A percentile compares a stretch with the other conserved stretches of the same genome.
phyloP scores from a whole-genome alignment of 1,140 invertebrate genomes.

The Plutomurus gul region DNA sequence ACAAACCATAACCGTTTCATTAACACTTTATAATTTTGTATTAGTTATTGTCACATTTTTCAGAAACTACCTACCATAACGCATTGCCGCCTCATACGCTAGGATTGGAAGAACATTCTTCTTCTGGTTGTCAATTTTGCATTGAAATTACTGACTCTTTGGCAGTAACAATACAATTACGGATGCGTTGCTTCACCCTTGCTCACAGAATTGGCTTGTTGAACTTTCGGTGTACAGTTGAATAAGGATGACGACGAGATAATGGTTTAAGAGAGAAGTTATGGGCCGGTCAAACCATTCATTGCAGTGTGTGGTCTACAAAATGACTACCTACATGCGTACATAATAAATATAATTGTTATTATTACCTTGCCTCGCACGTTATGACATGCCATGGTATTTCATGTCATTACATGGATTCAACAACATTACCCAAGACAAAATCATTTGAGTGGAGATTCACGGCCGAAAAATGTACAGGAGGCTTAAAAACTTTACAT shows the following conservation, averaged over 20 bases:
- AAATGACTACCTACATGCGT: not conserved
- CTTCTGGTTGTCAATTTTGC: not conserved
- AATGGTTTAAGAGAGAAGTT: not conserved
- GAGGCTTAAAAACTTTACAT: too few relatives aligned
- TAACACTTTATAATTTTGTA: not conserved
- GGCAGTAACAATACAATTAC: not conserved
- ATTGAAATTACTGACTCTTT: not conserved
- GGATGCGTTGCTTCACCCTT: not conserved
- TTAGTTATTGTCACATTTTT: too few relatives aligned
- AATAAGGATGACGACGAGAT: not conserved
- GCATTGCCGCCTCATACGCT: not conserved
- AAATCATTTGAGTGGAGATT: not conserved
- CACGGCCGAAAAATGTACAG: not conserved
- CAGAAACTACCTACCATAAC: too few relatives aligned
- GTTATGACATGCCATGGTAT: conserved; percentile 31
- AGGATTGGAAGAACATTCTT: not conserved
- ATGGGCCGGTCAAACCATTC: not conserved
- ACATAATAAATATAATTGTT: conserved; percentile 32
- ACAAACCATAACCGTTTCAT: too few relatives aligned
- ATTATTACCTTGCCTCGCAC: conserved; percentile 29
- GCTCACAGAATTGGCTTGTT: not conserved
- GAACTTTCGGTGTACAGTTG: not conserved
- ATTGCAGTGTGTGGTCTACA: conserved; percentile 20
- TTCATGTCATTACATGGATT: conserved; percentile 18
- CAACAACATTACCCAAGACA: conserved; percentile 3